Conservation (phyloP, 2,888 invertebrate species). For the Eutolmus rufibarbis region DNA sequence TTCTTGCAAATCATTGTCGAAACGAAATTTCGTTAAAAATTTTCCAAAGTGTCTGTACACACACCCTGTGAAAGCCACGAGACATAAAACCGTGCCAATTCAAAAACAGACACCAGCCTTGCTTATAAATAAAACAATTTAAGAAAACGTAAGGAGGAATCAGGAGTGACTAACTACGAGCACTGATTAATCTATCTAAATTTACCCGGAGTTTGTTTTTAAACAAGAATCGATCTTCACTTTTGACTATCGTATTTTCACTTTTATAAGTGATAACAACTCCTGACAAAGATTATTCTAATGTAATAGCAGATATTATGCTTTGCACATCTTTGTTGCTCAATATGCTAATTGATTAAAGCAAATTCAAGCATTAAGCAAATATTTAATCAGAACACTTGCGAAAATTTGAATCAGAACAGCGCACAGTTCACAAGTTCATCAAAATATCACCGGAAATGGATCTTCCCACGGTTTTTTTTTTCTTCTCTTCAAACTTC, state of each 20-base stretch:
- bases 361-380: not conserved
- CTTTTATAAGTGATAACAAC: conserved; percentile 5
- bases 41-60: not conserved
- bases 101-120: not conserved
- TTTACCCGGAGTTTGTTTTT: conserved; percentile 20
- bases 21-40: not conserved
- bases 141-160: not conserved
- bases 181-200: conserved; percentile 30
- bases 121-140: conserved; percentile 31
- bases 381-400: not conserved
- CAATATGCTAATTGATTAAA: not conserved
- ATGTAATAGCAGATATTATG: not conserved
- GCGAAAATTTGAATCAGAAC: not conserved
- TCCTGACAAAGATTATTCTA: not conserved
- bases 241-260: conserved; percentile 4
- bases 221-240: not conserved
- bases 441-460: not conserved
- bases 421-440: not conserved
- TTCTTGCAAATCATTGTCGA: not conserved
- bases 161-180: conserved; percentile 13
- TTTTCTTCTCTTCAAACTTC: not conserved
- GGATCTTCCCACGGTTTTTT: not conserved
- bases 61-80: not conserved
- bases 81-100: not conserved
- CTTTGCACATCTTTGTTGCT: not conserved